Evolutionary conservation across 2,888 invertebrate genomes (phyloP).

Genomic region (Trachelus stipa): DNA sequence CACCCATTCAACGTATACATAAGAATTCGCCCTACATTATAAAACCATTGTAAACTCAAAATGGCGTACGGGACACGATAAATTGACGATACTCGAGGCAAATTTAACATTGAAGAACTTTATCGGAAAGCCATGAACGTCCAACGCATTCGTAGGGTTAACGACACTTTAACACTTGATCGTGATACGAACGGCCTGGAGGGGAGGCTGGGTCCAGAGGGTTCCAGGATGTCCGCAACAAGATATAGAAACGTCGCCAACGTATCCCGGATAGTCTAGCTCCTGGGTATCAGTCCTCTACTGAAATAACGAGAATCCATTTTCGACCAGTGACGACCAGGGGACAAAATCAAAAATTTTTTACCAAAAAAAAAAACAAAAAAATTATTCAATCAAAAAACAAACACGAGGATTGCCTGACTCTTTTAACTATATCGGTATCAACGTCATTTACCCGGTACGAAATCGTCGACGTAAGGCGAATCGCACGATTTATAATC

Average conservation of each 20-base stretch:
- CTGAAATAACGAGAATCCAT: too few species aligned
- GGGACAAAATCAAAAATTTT: neutral
- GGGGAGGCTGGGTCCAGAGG: constrained; percentile 26
- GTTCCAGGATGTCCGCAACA: constrained; percentile 50
- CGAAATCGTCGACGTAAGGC: neutral
- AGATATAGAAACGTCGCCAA: constrained; percentile 43
- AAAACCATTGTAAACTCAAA: neutral
- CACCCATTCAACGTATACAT: too few species aligned
- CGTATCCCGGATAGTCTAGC: constrained; percentile 37
- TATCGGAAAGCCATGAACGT: neutral
- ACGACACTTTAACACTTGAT: constrained; percentile 39
- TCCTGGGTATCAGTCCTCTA: too few species aligned
- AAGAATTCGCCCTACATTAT: neutral
- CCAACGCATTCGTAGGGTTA: constrained; percentile 41
- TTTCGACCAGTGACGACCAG: too few species aligned
- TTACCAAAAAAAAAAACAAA: neutral
- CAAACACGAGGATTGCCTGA: neutral
- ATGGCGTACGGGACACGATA: neutral
- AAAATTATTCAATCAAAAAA: neutral
- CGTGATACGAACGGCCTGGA: constrained; percentile 25
- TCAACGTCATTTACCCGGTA: neutral
- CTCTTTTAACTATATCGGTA: neutral
- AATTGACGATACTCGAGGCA: neutral
- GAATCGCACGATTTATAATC: neutral
- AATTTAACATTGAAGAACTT: neutral